Conservation (phyloP, 2,888 invertebrate species). For the Platycheirus rosarum region DNA sequence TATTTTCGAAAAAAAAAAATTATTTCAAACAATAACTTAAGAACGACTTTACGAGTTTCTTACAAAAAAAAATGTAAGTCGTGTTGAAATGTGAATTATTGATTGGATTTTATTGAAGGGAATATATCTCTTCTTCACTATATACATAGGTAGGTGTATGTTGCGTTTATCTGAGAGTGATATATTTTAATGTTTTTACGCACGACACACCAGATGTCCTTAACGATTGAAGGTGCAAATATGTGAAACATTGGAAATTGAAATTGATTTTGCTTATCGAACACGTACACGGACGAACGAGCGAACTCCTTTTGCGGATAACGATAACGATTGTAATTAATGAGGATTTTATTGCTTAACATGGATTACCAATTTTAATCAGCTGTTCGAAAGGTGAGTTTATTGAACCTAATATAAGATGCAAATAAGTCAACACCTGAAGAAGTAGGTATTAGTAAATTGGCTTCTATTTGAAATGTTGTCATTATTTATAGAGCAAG, state of each 20-base stretch:
- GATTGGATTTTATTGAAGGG: slow-evolving; percentile 49
- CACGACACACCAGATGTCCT: slow-evolving; percentile 34
- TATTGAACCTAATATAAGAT: slow-evolving; percentile 24
- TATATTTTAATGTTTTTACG: slow-evolving; percentile 20
- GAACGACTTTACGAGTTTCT: slow-evolving; percentile 42
- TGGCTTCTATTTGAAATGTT: no score
- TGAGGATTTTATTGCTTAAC: slow-evolving; percentile 62
- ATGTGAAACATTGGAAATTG: slow-evolving; percentile 44
- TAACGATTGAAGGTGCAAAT: slow-evolving; percentile 4
- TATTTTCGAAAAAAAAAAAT: slow-evolving; percentile 43
- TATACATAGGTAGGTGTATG: no score
- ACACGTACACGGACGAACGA: slow-evolving; percentile 42
- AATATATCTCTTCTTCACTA: no score
- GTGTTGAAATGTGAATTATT: slow-evolving; percentile 45
- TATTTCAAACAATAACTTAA: slow-evolving; percentile 12
- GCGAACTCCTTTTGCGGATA: slow-evolving; percentile 52
- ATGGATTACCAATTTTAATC: slow-evolving; percentile 70
- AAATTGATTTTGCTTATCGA: slow-evolving; percentile 43
- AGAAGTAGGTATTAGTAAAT: background rate
- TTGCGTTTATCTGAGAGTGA: slow-evolving; percentile 27
- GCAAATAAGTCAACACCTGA: slow-evolving; percentile 10
- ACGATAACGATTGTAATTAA: slow-evolving; percentile 62
- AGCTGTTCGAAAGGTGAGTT: slow-evolving; percentile 67
- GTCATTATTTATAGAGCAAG: no score
- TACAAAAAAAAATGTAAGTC: slow-evolving; percentile 30